Base-by-base conservation (phyloP, 2,797 vertebrate genomes). In the Diglossa cyanea region DNA sequence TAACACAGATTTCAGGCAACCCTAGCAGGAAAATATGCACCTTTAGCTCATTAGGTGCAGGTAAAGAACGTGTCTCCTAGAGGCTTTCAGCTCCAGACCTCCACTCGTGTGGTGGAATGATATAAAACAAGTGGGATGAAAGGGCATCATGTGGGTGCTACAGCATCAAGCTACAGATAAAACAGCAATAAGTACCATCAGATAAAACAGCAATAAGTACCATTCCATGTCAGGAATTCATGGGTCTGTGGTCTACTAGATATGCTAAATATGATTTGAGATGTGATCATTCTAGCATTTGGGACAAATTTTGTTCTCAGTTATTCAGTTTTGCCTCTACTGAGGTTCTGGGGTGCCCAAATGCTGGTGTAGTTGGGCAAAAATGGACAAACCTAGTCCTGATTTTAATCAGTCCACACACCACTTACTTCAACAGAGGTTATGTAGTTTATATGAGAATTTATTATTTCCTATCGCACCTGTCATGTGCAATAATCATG, bases 81-180 rank as follows among this genome's bases (percentile, higher is more conserved):
- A 37, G 33, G 17, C 10, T 4, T 42, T 67, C 23, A 61, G 21
- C 26, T 14, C 24, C 60, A 48, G 40, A 28, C 6, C 3, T 25
- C 12, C 1, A 1, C 9, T 1, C 1, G 17, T 54, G 15, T 20
- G 13, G 11, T 47, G n/a, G 18, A 72, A 65, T 0, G 0, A 25
- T 11, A 35, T 13, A 71, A 93, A 83, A 10, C 16, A 44, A 62
- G n/a, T n/a, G 50, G 20, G 10, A 83, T 39, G 60, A 81, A 44
- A 75, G 10, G 16, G 6, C 31, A 33, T 73, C 0, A 0, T 30
- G 17, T 40, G 19, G 28, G 11, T 39, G 13, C 9, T 61, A 42
- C 13, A 68, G 33, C 23, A 76, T 9, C 57, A 73, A 61, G 25
- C 33, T 40, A 61, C 23, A 53, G 24, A 42, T 23, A 65, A 75